A percentile compares a stretch with the other conserved stretches of the same genome.
Conservation (phyloP, 2,888 invertebrate species). For the Drosophila paramelanica region DNA sequence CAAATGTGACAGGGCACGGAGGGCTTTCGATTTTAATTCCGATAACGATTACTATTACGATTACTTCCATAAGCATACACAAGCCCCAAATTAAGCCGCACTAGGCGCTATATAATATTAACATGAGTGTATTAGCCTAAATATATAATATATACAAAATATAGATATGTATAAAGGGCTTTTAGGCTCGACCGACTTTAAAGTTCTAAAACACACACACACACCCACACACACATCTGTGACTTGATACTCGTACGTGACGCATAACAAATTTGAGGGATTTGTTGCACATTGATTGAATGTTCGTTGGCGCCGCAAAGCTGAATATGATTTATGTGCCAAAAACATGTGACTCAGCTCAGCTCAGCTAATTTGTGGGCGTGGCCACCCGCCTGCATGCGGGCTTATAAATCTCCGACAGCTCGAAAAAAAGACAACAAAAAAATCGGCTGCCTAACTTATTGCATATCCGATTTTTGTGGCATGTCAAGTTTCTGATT, state of each 20-base stretch:
- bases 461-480: constrained; percentile 55
- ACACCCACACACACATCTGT: constrained; percentile 29
- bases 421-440: no score
- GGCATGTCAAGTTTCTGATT: constrained; percentile 24
- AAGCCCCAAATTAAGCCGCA: constrained; percentile 14
- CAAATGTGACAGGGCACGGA: constrained; percentile 1
- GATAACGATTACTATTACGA: constrained; percentile 46
- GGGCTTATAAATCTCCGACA: background rate
- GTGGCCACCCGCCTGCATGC: constrained; percentile 24
- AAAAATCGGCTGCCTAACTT: constrained; percentile 31
- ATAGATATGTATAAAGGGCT: constrained; percentile 17
- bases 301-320: constrained; percentile 54
- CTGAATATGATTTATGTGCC: constrained; percentile 74
- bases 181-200: constrained; percentile 39
- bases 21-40: constrained; percentile 24
- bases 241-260: constrained; percentile 66
- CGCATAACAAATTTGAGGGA: constrained; percentile 76
- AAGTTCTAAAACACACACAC: constrained; percentile 13
- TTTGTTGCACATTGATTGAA: constrained; percentile 76
- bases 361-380: constrained; percentile 42
- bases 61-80: constrained; percentile 40
- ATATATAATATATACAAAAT: background rate
- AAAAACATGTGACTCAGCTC: constrained; percentile 19
- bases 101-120: constrained; percentile 17
- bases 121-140: constrained; percentile 17